Percentiles rank a stretch among this genome's conserved stretches.
These are phyloP conservation scores for Octopus sinensis DNA, from an alignment of 1,140 invertebrate species.

Conservation along the genomic window DNA sequence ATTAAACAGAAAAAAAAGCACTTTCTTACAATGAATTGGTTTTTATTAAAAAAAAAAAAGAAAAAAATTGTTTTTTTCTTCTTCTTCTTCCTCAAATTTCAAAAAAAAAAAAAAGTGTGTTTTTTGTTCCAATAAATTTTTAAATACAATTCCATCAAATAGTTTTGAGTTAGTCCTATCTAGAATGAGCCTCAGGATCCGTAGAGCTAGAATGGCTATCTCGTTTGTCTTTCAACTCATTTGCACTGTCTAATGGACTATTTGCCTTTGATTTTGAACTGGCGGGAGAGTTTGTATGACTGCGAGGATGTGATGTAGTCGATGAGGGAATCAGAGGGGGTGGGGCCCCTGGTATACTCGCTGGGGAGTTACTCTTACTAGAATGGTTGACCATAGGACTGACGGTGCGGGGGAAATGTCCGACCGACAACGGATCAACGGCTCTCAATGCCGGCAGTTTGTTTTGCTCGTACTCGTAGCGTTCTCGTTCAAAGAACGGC, in stretches of 20 bases:
- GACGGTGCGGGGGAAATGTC: conserved; percentile 34
- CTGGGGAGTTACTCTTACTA: conserved; percentile 34
- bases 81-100: too few species aligned
- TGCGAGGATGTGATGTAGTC: conserved; percentile 32
- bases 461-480: conserved; percentile 29
- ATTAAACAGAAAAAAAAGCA: too few species aligned
- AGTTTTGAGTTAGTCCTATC: conserved; percentile 21
- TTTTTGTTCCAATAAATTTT: too few species aligned
- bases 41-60: too few species aligned
- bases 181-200: conserved; percentile 38
- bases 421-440: conserved; percentile 24
- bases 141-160: too few species aligned
- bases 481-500: conserved; percentile 36
- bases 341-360: conserved; percentile 29
- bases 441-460: conserved; percentile 25
- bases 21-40: too few species aligned
- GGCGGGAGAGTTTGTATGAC: conserved; percentile 42
- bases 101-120: too few species aligned
- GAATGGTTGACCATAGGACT: conserved; percentile 39
- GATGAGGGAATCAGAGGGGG: conserved; percentile 33
- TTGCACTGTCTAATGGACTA: conserved; percentile 35
- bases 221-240: conserved; percentile 38
- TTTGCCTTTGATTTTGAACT: conserved; percentile 40
- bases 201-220: conserved; percentile 34
- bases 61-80: too few species aligned